Base-by-base conservation (phyloP, 2,113 vertebrate species). In the Ursus arctos region DNA sequence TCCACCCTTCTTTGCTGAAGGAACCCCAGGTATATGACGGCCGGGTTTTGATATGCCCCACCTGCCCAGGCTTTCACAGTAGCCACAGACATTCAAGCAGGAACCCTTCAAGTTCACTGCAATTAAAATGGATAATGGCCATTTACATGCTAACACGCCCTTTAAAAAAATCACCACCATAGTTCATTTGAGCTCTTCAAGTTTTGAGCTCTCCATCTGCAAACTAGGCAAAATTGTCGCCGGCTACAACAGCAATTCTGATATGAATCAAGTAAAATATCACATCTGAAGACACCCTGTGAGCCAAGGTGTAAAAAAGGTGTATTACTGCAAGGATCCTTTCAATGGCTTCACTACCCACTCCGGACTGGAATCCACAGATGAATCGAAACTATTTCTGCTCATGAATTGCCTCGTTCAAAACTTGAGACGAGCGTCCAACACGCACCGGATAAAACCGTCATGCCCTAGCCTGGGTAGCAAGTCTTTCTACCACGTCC, bases 381-480 rank as follows among this genome's bases (percentile, higher is more conserved):
- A 43, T 79, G 51, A 76, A 88, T 43, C 79, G 82, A 79, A 82
- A 94, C 65, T 85, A 61, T 12, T 59, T 81, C 91, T 83, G 61
- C 53, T 91, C 40, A 67, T 85, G 59, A 77, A 91, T 74, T 74
- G 65, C 14, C 53, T 96, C 36, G 10, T 63, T 97, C 53, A 91
- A 81, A 83, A 72, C 61, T 96, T 88, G 55, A 96, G 33, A 93
- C 43, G 91, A 92, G 47, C 36, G 69, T 95, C 47, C 57, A 91
- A 31, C 3, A 84, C 7, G 63, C 33, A 36, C 0, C 49, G 49
- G 28, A 49, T 94, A 86, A 96, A 96, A 94, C 21, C 88, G 21
- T 81, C 51, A 77, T 21, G 71, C 69, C n/a, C 69, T 43, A 55
- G 21, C 69, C 79, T 31, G 4, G 55, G 90, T 72, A 57, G 47